Base-by-base conservation (phyloP, 2,888 invertebrate species). In the Meteorus cinctellus region DNA sequence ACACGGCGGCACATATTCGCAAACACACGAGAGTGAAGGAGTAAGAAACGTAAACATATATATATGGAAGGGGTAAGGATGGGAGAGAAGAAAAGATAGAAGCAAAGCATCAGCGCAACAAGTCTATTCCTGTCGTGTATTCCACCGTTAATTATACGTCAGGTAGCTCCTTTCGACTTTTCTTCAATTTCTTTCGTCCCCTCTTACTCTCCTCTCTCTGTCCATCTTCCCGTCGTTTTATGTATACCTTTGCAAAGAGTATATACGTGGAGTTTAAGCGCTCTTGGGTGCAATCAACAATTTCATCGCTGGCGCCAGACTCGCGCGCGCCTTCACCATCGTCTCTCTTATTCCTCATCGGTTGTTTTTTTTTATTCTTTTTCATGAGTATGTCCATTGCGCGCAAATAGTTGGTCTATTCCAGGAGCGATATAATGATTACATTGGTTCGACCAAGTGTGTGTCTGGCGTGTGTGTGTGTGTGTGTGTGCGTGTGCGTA, bases 291-390 rank as follows among this genome's bases (percentile, higher is more conserved):
- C 55, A 71, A 71, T 71, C 70, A 36, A 60, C 36, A 71, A 71
- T 71, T 71, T 71, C 59, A 55, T 71, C 34, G 24, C 59, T 71
- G 70, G 70, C 70, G 70, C 70, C 70, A 71, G 70, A 68, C 68
- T 68, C 29, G 48, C 68, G 29, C 29, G 36, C 10, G 27, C 68
- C 16, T 68, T 51, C 51, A 55, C 48, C n/a, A 48, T 48, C 48
- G 48, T n/a, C 48, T 48, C 48, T 48, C 8, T 41, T 41, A 41
- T 41, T 41, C 14, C 48, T 48, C 48, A 48, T 48, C 6, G 1
- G n/a, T 48, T n/a, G n/a, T n/a, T 27, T 68, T 68, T 48, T 51
- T 68, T 67, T 67, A 48, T 67, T 51, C 69, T 51, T 60, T 55
- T 29, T 51, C 29, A 48, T 24, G 62, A 19, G 62, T 60, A 72